Evolutionary conservation across 1,140 invertebrate species (phyloP), one percentile per base, ranked within the genome.

Genomic region (Pectinophora gossypiella): DNA sequence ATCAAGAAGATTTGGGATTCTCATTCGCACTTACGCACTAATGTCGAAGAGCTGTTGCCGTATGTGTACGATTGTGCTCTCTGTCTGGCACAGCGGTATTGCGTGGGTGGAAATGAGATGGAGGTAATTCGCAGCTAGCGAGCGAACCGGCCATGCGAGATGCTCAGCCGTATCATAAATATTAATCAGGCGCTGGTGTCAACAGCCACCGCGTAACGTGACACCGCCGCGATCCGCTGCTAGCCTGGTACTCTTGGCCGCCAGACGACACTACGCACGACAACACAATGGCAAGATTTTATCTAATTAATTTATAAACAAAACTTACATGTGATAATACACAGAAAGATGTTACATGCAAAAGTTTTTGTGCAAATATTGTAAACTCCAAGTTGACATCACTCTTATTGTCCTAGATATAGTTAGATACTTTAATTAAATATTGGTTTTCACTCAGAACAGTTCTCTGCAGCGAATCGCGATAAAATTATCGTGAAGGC

Each of bases 111-210:
- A 71, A 86, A 64, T 36, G 63, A 56, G 83, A 85, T 54, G 56
- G 67, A 59, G 63, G 48, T 72, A 73, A 84, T 85, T 85, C 76
- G 82, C 80, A 74, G 76, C 72, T 76, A 72, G 68, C 65, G 65
- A 74, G 72, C 78, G 68, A 84, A 84, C 80, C 79, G 81, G 79
- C 83, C 83, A 80, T 83, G 74, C 83, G 83, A 86, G 83, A 86
- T 86, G 77, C 76, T 83, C 83, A 76, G 72, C 75, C 77, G 77
- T 86, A 86, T 86, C 83, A 86, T 86, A 86, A 86, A 86, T 86
- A 86, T 86, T 86, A 86, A 86, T 86, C 83, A 86, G 83, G 80
- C 83, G 76, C 73, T 86, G 83, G 80, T 86, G 80, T 86, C 83
- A 86, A 86, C 83, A 86, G 83, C 83, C 83, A 86, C 79, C 77